Evolutionary conservation across 2,113 vertebrate species (phyloP).

Genomic region (Penelope pileata): DNA sequence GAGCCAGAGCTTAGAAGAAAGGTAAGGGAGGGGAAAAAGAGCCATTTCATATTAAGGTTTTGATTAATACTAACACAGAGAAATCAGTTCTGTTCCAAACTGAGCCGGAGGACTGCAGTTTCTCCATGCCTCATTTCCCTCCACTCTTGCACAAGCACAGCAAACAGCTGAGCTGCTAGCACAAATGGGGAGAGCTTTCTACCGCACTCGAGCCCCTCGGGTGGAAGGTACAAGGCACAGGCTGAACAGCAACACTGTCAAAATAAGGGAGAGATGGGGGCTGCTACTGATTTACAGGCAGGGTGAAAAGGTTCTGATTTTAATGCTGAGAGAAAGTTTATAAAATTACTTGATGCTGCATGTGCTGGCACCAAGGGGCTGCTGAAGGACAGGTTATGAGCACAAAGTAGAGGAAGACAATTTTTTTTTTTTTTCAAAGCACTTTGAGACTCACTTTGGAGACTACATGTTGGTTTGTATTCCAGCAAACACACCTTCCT

Average conservation of each 20-base stretch:
- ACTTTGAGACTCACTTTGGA: background rate
- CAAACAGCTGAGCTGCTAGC: background rate
- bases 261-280: background rate
- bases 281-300: background rate
- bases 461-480: background rate
- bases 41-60: background rate
- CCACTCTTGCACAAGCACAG: accelerated
- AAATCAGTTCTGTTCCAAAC: background rate
- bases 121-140: background rate
- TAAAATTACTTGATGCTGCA: background rate
- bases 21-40: background rate
- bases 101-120: background rate
- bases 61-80: background rate
- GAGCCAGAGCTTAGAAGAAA: background rate
- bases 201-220: background rate
- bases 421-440: background rate
- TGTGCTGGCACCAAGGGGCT: background rate
- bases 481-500: background rate
- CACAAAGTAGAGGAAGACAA: background rate
- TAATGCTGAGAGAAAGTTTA: background rate
- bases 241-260: background rate
- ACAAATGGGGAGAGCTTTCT: background rate
- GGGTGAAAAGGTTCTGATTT: background rate
- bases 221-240: background rate
- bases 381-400: background rate